Base-by-base conservation (phyloP, 30 jellyfish, hydroid and myxozoan genomes). In the Aurelia sp. region DNA sequence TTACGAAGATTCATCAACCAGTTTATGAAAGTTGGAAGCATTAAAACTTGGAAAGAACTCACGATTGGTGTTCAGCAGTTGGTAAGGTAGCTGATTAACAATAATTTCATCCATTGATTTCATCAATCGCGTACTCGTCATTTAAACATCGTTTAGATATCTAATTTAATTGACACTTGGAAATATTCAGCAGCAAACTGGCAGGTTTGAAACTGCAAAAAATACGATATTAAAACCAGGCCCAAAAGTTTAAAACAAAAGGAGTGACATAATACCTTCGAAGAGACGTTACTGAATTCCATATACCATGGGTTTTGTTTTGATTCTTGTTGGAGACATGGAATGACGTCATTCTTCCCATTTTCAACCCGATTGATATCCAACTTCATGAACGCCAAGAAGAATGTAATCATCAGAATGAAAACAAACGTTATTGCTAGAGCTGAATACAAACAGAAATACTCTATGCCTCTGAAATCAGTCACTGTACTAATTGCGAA, bases 391-490 rank as follows among this genome's bases (percentile, higher is more conserved):
- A 78, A 33, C 31, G 96, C 96, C 79, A 94, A 37, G 71, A 94
- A 94, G 44, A 94, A 85, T 6, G 99, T 89, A 15, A 85, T 71
- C 82, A 94, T 91, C 37, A 89, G 76, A 7, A 94, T 57, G 64
- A 83, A 94, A 35, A 92, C 96, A 59, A 89, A 69, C 0, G 89
- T 81, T 3, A 89, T 86, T 4, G 97, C 78, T 71, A 89, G 17
- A 15, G 97, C 97, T 6, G 99, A 97, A 81, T 94, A 94, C 41
- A 83, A 19, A 52, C 99, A 94, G 61, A 94, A 94, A 74, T 77
- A 94, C 41, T 79, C 81, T 11, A 94, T 88, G 10, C 97, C 99
- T 31, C 92, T 97, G 78, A 94, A 94, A 62, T 89, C 97, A 21
- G 99, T 94, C 30, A 80, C 92, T 57, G 92, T 94, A 59, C 98